Base-by-base conservation (phyloP, 1,140 invertebrate genomes). In the Conus ventricosus region DNA sequence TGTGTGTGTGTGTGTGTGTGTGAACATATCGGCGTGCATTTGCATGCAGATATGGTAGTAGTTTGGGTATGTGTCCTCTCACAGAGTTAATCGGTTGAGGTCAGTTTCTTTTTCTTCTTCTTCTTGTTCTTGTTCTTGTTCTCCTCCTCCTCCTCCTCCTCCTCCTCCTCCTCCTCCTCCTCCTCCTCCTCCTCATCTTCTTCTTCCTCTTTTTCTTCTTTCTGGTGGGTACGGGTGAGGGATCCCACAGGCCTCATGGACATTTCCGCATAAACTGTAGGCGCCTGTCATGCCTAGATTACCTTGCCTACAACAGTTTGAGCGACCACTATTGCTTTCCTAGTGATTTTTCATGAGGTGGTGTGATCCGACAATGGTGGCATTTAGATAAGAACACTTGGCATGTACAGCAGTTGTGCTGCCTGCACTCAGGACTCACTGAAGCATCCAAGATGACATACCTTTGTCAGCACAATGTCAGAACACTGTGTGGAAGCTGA, bases 1-100 rank as follows among this genome's bases (percentile, higher is more conserved):
- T 71, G 63, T 71, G 63, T 71, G 63, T 71, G 63, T 71, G 63
- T 71, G 63, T 71, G 63, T 71, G 63, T 71, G 63, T 71, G 63
- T 71, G 63, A 17, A n/a, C n/a, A n/a, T 71, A 71, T n/a, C 63
- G 63, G 63, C 63, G 63, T 71, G 63, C 63, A 15, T 71, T n/a
- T 71, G 63, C n/a, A n/a, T 71, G 63, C n/a, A n/a, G 15, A n/a
- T 71, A 17, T 15, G 15, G 63, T 71, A n/a, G 15, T 15, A 17
- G 63, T 71, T 1, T 71, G 63, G 15, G 63, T 4, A n/a, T 71
- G 63, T 71, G 63, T 71, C 15, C n/a, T 15, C n/a, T 15, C 4
- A n/a, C 63, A n/a, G 63, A 17, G 63, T 71, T 15, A 17, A n/a
- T 71, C 15, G 15, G 63, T 71, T 39, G 39, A 39, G 39, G 0